Evolutionary conservation across 1,140 invertebrate genomes (phyloP), one percentile per base, ranked within the genome.

Genomic region (Augochlora pura): DNA sequence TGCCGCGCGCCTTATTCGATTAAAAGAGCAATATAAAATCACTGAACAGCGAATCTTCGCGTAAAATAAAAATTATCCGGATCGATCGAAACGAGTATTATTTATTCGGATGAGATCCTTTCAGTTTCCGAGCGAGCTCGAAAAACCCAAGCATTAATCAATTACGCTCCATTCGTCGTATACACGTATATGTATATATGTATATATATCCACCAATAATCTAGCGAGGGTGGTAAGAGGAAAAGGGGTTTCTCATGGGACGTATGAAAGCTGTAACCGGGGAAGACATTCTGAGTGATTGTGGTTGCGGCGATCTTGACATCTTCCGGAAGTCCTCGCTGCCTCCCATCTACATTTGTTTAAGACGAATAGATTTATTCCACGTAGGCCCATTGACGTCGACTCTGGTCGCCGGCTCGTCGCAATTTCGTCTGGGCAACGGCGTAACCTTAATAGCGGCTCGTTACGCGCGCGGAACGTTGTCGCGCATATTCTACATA

Each of bases 251-350:
- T 75, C 81, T 91, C 86, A 90, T 90, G 86, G 89, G 85, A 93
- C 90, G 88, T 93, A 93, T 92, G 91, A 93, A 87, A 71, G 88
- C 84, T 85, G 89, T 93, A 92, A 93, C 84, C 88, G 91, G 90
- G 90, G 90, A 92, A 89, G 92, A 93, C 92, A 92, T 86, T 87
- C 88, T 93, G 92, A 93, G 86, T 93, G 92, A 93, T 93, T 93
- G 91, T 91, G 90, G 91, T 88, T 90, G 87, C 90, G 71, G 84
- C 87, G 86, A 90, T 92, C 91, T 89, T 92, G 92, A 93, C 92
- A 84, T 89, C 87, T 88, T 77, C 88, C 85, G 87, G 85, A 88
- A 89, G 90, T 62, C 82, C 86, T 85, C 69, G 76, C 62, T 39
- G 52, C 60, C 67, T 54, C 42, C 62, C 65, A 68, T 87, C 46